phyloP scores from a whole-genome alignment of 2,888 invertebrate species.

The Perithous albicinctus region DNA sequence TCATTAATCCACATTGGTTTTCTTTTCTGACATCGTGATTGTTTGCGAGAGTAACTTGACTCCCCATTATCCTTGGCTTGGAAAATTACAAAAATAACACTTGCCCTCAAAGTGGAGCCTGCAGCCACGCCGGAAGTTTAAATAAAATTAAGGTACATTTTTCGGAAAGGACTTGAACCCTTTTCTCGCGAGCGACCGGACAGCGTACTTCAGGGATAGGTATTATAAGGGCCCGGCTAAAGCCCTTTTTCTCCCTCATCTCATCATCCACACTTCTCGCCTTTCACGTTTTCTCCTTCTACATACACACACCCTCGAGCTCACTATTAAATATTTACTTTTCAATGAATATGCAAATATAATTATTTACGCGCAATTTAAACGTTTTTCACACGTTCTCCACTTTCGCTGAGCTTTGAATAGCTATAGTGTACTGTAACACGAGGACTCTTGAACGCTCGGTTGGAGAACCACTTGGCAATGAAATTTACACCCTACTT shows the following conservation, averaged over 20 bases:
- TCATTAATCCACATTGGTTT: neutral
- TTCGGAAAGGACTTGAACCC: constrained; percentile 76
- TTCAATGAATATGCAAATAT: constrained; percentile 85
- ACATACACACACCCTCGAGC: constrained; percentile 63
- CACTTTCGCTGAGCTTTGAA: constrained; percentile 50
- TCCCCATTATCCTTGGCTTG: constrained; percentile 75
- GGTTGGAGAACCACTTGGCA: constrained; percentile 22
- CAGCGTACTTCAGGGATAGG: constrained; percentile 62
- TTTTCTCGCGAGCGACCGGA: constrained; percentile 75
- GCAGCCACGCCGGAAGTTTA: constrained; percentile 73
- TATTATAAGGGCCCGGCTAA: constrained; percentile 69
- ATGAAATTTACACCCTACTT: constrained; percentile 41
- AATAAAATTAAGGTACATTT: constrained; percentile 83
- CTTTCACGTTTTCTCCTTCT: constrained; percentile 51
- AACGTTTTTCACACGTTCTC: constrained; percentile 81
- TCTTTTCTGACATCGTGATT: constrained; percentile 27
- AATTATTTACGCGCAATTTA: constrained; percentile 85
- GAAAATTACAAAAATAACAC: constrained; percentile 82
- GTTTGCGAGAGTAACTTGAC: constrained; percentile 38
- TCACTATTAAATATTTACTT: constrained; percentile 84
- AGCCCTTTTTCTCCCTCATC: constrained; percentile 74
- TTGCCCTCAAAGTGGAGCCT: constrained; percentile 70
- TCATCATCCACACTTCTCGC: constrained; percentile 61
- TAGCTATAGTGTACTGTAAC: neutral
- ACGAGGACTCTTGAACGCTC: constrained; percentile 17